Evolutionary conservation across 2,888 invertebrate species (phyloP).

Genomic region (Drosophila lutescens): DNA sequence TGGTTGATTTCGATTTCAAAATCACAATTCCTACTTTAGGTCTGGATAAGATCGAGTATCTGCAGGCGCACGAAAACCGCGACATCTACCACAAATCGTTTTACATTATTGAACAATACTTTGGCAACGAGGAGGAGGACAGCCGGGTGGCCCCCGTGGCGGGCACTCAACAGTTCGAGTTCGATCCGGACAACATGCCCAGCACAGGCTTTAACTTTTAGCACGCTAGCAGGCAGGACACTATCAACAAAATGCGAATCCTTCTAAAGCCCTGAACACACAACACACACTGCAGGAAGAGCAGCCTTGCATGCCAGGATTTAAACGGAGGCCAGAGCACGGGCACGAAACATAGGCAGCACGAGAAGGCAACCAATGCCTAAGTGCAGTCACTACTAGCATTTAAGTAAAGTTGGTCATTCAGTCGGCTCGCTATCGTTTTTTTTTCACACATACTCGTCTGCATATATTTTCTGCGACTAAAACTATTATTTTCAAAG

Average conservation of each 20-base stretch:
- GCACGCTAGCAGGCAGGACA: conserved; percentile 45
- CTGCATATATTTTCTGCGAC: conserved; percentile 21
- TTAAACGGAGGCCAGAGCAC: background rate
- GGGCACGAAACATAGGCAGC: background rate
- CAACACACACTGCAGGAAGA: conserved; percentile 19
- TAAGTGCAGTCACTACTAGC: conserved; percentile 71
- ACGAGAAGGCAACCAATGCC: conserved; percentile 12
- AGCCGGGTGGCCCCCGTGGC: conserved; percentile 90
- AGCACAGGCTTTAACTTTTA: conserved; percentile 93
- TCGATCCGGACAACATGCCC: conserved; percentile 88
- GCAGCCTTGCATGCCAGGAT: background rate
- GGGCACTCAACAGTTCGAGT: conserved; percentile 90
- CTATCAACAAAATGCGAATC: conserved; percentile 3
- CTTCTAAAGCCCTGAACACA: conserved; percentile 13
- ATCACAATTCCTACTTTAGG: conserved; percentile 85
- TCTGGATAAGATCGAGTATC: conserved; percentile 98
- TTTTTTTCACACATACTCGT: conserved; percentile 40
- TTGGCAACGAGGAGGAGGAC: conserved; percentile 95
- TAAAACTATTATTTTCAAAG: conserved; percentile 43
- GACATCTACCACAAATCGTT: conserved; percentile 99
- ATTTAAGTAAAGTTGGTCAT: conserved; percentile 60
- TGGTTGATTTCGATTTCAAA: too few relatives aligned
- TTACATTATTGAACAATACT: conserved; percentile 98
- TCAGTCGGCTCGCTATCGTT: conserved; percentile 28
- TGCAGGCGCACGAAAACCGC: conserved; percentile 98